Base-by-base conservation (phyloP, 2,113 vertebrate genomes). In the Vulpes vulpes region DNA sequence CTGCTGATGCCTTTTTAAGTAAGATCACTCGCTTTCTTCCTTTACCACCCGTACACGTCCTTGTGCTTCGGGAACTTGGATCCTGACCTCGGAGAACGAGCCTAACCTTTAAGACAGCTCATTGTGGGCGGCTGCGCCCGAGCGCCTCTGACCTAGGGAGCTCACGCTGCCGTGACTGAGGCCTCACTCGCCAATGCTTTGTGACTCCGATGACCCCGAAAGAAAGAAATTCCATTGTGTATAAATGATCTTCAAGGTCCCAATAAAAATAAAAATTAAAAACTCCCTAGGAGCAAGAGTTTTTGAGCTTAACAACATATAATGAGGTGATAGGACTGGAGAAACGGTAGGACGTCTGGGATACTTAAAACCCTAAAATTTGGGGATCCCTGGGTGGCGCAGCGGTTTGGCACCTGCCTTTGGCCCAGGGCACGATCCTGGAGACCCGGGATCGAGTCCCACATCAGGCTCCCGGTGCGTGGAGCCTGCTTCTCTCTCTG, bases 1-100 rank as follows among this genome's bases (percentile, higher is more conserved):
- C 43, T 43, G 43, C 43, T 43, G 43, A 43, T 43, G 6, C 43
- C 43, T 43, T 55, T 81, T 82, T 8, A 60, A 96, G 43, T 57
- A 35, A 80, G 89, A 95, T 53, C 83, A 74, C 4, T 89, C 23
- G 17, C 76, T 93, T 89, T 91, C 53, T 95, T 69, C 23, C 76
- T 91, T 59, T 27, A 51, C 3, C 87, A 51, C n/a, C 60, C 67
- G 3, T 8, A 74, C 5, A 94, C 35, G 16, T 81, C 12, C 64
- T 89, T 79, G 51, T 69, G 25, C 73, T 62, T 82, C 67, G 73
- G 17, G 23, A 15, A 49, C 12, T 7, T 78, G 32, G 14, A 60
- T 89, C 64, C 69, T 51, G 4, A 59, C 79, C 88, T 91, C 49
- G 30, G 7, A 71, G 17, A 96, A 84, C 0, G 94, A 15, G 80